phyloP scores from a whole-genome alignment of 2,888 invertebrate genomes.

The Eupithecia centaureata region DNA sequence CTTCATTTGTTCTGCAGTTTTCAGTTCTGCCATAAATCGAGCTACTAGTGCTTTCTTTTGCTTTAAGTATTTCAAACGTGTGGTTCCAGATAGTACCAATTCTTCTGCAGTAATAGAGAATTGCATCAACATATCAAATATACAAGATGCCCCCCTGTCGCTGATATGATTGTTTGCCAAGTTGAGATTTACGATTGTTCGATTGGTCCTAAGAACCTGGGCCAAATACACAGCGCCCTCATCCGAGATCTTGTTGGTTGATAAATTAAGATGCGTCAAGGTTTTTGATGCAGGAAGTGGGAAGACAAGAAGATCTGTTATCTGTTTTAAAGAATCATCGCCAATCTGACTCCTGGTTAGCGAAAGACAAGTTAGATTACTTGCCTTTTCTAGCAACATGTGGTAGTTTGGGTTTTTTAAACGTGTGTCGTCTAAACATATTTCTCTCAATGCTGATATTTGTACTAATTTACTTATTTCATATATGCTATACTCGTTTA shows the following conservation, averaged over 20 bases:
- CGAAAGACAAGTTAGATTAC: constrained; percentile 54
- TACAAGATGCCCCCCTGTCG: constrained; percentile 54
- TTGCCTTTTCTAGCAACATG: constrained; percentile 50
- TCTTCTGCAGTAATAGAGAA: constrained; percentile 58
- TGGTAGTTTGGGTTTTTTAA: constrained; percentile 57
- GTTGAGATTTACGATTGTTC: constrained; percentile 61
- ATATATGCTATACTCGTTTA: constrained; percentile 47
- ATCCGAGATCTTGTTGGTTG: constrained; percentile 65
- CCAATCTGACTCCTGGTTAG: constrained; percentile 60
- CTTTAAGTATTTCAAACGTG: constrained; percentile 52
- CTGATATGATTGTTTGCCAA: constrained; percentile 60
- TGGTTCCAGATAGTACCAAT: constrained; percentile 43
- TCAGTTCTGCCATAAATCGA: constrained; percentile 46
- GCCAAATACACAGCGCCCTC: constrained; percentile 55
- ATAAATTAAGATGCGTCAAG: constrained; percentile 58
- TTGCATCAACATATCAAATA: constrained; percentile 52
- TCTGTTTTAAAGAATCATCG: constrained; percentile 52
- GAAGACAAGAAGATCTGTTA: constrained; percentile 49
- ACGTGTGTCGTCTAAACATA: constrained; percentile 57
- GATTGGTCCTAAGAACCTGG: constrained; percentile 57
- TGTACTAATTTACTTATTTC: constrained; percentile 58
- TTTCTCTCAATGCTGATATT: constrained; percentile 56
- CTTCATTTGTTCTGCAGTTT: constrained; percentile 47
- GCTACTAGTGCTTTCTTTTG: constrained; percentile 48
- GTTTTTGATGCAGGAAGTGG: constrained; percentile 55